Conservation (phyloP, 1,140 invertebrate genomes). For the Scaptomyza pallida region DNA sequence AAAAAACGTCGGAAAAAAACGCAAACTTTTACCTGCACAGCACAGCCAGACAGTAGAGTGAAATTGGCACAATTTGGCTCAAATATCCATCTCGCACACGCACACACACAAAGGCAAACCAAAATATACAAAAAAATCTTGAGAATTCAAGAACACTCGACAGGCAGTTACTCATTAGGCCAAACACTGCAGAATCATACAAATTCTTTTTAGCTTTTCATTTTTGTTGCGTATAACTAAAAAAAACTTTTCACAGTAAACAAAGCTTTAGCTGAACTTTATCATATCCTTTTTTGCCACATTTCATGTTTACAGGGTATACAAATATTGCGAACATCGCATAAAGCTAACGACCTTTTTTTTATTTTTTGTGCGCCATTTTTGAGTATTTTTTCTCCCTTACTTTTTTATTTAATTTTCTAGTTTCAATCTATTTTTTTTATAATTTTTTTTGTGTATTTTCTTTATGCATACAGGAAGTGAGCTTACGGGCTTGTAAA, state of each 20-base stretch:
- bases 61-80: conserved; percentile 25
- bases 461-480: no score
- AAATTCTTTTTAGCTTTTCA: no score
- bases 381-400: neutral
- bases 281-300: no score
- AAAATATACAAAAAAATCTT: conserved; percentile 1
- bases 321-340: neutral
- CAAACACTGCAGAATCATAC: no score
- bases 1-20: no score
- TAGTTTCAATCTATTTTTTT: neutral
- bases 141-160: neutral
- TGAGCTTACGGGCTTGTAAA: no score
- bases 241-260: no score
- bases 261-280: no score
- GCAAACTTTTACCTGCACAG: conserved; percentile 19
- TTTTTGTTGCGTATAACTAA: no score
- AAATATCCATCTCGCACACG: neutral
- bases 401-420: neutral
- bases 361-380: neutral
- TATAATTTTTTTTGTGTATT: no score
- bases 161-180: neutral
- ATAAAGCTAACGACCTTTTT: neutral
- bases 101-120: neutral
- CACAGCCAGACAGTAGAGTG: neutral
- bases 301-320: neutral